Evolutionary conservation across 2,113 vertebrate species (phyloP).

Genomic region (Syngnathus scovelli): DNA sequence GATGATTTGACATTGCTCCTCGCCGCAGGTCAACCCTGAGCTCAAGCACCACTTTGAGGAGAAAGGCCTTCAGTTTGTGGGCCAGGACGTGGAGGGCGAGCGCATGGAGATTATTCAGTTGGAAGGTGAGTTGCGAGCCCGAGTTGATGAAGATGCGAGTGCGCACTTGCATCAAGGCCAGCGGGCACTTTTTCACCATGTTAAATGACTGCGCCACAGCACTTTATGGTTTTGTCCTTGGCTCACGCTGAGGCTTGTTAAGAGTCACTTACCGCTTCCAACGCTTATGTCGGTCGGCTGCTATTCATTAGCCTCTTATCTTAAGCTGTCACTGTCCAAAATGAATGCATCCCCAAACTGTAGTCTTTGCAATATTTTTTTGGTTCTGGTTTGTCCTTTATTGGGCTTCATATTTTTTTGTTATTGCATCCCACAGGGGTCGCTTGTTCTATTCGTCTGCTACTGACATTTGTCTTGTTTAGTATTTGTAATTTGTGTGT

Average conservation of each 20-base stretch:
- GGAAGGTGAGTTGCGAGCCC: slow-evolving; percentile 71
- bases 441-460: not conserved
- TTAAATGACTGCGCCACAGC: not conserved
- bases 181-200: not conserved
- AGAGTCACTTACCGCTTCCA: not conserved
- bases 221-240: slow-evolving; percentile 1
- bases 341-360: not conserved
- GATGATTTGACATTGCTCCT: not conserved
- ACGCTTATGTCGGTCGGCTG: not conserved
- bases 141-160: not conserved
- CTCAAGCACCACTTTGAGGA: slow-evolving; percentile 83
- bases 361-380: not conserved
- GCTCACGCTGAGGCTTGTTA: slow-evolving; percentile 1
- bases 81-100: slow-evolving; percentile 87
- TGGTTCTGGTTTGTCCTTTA: not conserved
- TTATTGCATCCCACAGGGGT: not conserved
- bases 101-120: slow-evolving; percentile 93
- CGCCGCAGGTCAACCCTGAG: slow-evolving; percentile 85
- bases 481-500: not conserved
- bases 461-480: not conserved
- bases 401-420: not conserved
- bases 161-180: not conserved
- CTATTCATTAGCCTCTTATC: not conserved
- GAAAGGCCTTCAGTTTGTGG: slow-evolving; percentile 86
- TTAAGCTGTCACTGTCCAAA: not conserved